Evolutionary conservation across 2,888 invertebrate genomes (phyloP).

Genomic region (Ophioninae sp.): DNA sequence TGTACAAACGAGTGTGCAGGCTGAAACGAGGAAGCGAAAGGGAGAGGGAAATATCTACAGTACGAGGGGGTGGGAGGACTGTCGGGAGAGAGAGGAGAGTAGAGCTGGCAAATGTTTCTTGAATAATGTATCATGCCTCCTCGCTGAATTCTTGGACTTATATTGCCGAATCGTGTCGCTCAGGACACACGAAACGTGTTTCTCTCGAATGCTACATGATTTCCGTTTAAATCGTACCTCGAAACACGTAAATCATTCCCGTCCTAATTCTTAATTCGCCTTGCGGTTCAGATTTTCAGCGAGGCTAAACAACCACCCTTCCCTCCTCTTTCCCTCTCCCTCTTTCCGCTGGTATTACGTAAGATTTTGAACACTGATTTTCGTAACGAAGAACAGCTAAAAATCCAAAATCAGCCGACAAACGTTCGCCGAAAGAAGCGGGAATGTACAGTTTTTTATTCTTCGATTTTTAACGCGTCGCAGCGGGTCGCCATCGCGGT

Average conservation of each 20-base stretch:
- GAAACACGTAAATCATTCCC: slow-evolving; percentile 31
- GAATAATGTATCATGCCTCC: slow-evolving; percentile 53
- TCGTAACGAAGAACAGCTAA: background rate
- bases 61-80: background rate
- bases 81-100: slow-evolving; percentile 4
- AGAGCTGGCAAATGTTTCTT: slow-evolving; percentile 52
- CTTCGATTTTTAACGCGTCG: background rate
- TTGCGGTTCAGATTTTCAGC: background rate
- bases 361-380: background rate
- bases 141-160: slow-evolving; percentile 46
- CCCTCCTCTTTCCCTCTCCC: background rate
- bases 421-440: background rate
- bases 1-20: slow-evolving; percentile 7
- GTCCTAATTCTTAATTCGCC: slow-evolving; percentile 13
- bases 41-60: background rate
- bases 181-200: slow-evolving; percentile 49
- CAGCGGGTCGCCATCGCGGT: background rate
- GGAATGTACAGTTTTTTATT: background rate
- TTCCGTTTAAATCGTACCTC: slow-evolving; percentile 42
- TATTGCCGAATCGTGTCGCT: slow-evolving; percentile 44
- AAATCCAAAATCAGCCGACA: background rate
- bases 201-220: slow-evolving; percentile 45
- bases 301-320: background rate
- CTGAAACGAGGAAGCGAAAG: slow-evolving; percentile 12
- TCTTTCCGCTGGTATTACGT: background rate